Percentiles rank a stretch among this genome's conserved stretches.
Conservation (phyloP, 2,113 vertebrate species). For the Furnarius figulus region DNA sequence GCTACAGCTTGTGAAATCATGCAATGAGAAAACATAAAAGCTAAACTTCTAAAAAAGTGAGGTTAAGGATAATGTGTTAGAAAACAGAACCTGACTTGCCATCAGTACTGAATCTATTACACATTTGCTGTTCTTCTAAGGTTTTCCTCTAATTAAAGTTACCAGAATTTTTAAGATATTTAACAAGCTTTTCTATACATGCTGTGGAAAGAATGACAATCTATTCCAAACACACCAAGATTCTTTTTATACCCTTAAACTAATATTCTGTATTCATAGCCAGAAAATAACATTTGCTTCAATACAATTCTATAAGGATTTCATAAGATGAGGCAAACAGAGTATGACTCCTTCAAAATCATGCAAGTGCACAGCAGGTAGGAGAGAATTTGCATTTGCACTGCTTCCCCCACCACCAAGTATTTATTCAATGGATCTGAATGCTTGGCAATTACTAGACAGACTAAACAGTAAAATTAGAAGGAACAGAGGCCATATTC, state of each 20-base stretch:
- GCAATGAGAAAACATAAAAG: background rate
- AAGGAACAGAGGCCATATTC: background rate
- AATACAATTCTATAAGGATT: background rate
- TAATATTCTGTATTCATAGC: background rate
- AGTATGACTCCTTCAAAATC: background rate
- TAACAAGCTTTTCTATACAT: background rate
- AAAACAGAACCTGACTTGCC: background rate
- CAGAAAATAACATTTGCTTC: background rate
- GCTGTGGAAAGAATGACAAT: background rate
- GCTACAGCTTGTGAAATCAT: background rate
- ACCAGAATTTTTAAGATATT: background rate
- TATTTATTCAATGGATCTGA: background rate
- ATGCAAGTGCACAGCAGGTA: background rate
- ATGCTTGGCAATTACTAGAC: background rate
- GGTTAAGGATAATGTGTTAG: background rate
- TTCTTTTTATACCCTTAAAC: background rate
- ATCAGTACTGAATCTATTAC: background rate
- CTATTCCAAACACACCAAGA: background rate
- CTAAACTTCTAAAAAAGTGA: background rate
- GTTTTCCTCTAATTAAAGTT: background rate
- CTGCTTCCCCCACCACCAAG: rapidly evolving
- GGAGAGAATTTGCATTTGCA: background rate
- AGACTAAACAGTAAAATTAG: background rate
- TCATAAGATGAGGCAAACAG: background rate
- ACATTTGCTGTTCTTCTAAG: background rate